Evolutionary conservation across 2,888 invertebrate species (phyloP).

Genomic region (Agonopterix arenella): DNA sequence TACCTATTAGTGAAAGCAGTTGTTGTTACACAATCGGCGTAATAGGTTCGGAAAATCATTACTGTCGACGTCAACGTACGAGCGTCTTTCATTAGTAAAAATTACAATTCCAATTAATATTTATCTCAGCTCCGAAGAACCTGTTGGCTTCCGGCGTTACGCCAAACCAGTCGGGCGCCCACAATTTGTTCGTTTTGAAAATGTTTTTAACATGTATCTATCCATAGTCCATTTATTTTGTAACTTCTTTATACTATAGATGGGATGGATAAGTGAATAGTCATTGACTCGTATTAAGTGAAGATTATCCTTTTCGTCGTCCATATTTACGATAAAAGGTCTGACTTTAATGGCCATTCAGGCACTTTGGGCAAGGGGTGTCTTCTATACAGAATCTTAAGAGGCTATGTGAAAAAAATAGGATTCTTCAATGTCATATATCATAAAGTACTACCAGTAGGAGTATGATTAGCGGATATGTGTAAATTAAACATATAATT

Average conservation of each 20-base stretch:
- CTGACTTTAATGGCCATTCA: too few species aligned
- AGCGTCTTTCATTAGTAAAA: slow-evolving; percentile 56
- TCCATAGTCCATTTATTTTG: neutral
- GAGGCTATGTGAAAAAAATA: too few species aligned
- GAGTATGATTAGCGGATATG: too few species aligned
- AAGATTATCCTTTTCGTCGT: too few species aligned
- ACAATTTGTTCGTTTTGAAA: slow-evolving; percentile 44
- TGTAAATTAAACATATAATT: too few species aligned
- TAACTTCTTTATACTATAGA: neutral
- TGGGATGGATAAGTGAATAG: too few species aligned
- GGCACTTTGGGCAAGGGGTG: too few species aligned
- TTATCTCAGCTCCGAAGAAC: slow-evolving; percentile 50
- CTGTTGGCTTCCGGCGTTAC: slow-evolving; percentile 73
- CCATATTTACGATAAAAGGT: too few species aligned
- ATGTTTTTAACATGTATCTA: slow-evolving; percentile 10
- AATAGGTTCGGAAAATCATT: slow-evolving; percentile 42
- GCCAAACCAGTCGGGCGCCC: slow-evolving; percentile 48
- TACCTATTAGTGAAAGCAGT: slow-evolving; percentile 54
- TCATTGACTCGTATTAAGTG: too few species aligned
- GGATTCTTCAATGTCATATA: too few species aligned
- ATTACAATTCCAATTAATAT: slow-evolving; percentile 65
- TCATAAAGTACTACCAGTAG: too few species aligned
- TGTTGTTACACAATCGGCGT: slow-evolving; percentile 54
- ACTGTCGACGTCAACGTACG: slow-evolving; percentile 25
- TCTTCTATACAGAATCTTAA: too few species aligned